These are phyloP conservation scores for Xerus inauris DNA, from an alignment of 2,113 vertebrate genomes.

Conservation along the genomic window DNA sequence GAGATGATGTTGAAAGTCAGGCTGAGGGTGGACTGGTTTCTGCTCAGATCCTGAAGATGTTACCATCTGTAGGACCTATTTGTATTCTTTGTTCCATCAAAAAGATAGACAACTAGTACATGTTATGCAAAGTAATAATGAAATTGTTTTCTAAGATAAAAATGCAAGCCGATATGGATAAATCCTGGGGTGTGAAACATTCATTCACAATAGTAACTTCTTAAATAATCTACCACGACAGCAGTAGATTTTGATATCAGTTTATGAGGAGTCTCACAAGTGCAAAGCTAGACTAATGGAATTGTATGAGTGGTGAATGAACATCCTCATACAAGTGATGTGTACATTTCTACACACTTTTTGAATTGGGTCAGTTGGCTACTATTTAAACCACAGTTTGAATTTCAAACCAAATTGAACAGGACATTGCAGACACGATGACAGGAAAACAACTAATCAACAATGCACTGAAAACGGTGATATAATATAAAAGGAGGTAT, in stretches of 20 bases:
- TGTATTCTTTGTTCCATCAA: background rate
- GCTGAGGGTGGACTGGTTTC: background rate
- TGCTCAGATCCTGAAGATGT: background rate
- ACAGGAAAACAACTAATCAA: background rate
- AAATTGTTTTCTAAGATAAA: background rate
- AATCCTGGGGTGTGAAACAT: background rate
- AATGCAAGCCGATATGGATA: background rate
- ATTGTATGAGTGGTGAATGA: background rate
- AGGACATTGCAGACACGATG: background rate
- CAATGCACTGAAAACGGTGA: background rate
- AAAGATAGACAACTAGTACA: background rate
- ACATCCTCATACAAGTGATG: background rate
- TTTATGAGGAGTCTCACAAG: background rate
- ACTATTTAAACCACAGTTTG: constrained; percentile 7
- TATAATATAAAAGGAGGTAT: background rate
- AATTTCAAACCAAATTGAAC: background rate
- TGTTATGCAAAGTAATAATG: background rate
- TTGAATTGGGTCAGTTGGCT: background rate
- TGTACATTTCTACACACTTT: background rate
- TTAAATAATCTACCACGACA: background rate
- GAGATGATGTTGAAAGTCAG: background rate
- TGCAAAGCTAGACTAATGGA: background rate
- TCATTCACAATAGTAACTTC: background rate
- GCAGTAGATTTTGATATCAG: background rate
- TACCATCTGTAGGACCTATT: background rate